Conservation (phyloP, 2,113 vertebrate genomes). For the Genyomyrus donnyi region DNA sequence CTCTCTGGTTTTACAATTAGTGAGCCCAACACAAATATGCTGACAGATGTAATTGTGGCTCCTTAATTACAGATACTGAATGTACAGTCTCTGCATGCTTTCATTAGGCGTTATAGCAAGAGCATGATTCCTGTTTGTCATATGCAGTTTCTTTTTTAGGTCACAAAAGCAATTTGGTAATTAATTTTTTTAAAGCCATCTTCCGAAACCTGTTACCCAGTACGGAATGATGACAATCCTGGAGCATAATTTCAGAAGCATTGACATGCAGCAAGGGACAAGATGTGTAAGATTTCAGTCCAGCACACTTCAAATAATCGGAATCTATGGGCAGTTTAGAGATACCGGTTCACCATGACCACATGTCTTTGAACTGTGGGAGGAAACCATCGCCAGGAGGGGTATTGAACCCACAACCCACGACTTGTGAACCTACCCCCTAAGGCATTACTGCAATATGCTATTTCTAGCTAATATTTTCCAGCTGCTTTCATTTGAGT, state of each 20-base stretch:
- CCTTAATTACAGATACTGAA: not conserved
- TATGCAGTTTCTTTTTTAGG: not conserved
- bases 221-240: not conserved
- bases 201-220: not conserved
- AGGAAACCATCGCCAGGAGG: not conserved
- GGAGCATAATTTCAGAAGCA: not conserved
- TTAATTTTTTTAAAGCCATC: not conserved
- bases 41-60: not conserved
- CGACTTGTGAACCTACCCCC: not conserved
- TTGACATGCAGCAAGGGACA: not conserved
- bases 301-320: not conserved
- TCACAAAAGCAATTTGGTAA: not conserved
- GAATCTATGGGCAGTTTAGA: not conserved
- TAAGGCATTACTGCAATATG: not conserved
- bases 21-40: not conserved
- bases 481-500: not conserved
- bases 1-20: not conserved
- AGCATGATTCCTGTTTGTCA: not conserved
- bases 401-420: not conserved
- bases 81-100: not conserved
- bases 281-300: not conserved
- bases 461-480: constrained; percentile 1
- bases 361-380: not conserved
- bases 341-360: not conserved
- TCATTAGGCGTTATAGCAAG: not conserved